Base-by-base conservation (phyloP, 2,888 invertebrate species). In the Drosophila greeni region DNA sequence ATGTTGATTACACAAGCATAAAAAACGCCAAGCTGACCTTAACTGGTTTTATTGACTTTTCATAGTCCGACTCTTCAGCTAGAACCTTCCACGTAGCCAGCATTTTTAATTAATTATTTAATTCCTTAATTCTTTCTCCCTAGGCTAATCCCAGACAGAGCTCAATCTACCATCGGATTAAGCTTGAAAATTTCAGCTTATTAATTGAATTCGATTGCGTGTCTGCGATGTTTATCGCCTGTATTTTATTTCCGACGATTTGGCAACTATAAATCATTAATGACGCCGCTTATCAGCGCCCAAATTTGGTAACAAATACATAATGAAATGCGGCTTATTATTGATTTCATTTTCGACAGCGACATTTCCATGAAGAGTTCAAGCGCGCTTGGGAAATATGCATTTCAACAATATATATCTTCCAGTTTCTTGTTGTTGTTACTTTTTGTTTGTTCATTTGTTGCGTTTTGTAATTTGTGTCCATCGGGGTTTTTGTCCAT, bases 21-120 rank as follows among this genome's bases (percentile, higher is more conserved):
- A 37, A 39, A 37, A 37, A 24, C 23, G 31, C 7, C 16, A 14
- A 34, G 11, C 59, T 82, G 82, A 82, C 84, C 84, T 82, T 84
- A 84, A 84, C 82, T 76, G 82, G 76, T 84, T 84, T 82, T 82
- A 82, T 82, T 84, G 82, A 84, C 82, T 84, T 84, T 80, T 80
- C 69, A 66, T 67, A 60, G 71, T 51, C 65, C 43, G 36, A 5
- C 51, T 40, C 23, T 65, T 48, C 5, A 47, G 62, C 76, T 78
- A 80, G 79, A 80, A 80, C 76, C 79, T 80, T 82, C 74, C 77
- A 82, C 64, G 74, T 70, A 39, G 77, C 68, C 26, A 76, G 80
- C 80, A 76, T 80, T 73, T 66, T 49, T 66, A 74, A n/a, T n/a
- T n/a, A n/a, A n/a, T n/a, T n/a, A n/a, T n/a, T n/a, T n/a, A n/a